Evolutionary conservation across 2,113 vertebrate species (phyloP).

Genomic region (Raja brachyura): DNA sequence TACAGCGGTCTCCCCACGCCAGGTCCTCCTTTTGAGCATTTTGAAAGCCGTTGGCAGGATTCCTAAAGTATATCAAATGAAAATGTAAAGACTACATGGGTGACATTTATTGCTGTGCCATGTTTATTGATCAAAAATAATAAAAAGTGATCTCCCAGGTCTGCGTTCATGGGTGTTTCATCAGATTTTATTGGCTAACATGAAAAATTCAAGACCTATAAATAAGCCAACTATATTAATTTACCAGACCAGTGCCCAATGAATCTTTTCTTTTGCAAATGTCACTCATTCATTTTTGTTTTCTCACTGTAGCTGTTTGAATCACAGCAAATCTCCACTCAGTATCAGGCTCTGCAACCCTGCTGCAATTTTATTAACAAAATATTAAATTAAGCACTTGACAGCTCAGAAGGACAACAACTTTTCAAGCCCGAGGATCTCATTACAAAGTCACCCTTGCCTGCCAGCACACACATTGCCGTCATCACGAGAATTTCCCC

Average conservation of each 20-base stretch:
- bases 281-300: not conserved
- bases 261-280: not conserved
- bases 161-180: too few relatives aligned
- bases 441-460: too few relatives aligned
- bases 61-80: too few relatives aligned
- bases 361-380: not conserved
- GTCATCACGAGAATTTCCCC: not conserved
- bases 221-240: not conserved
- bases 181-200: too few relatives aligned
- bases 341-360: not conserved
- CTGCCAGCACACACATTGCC: not conserved
- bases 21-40: too few relatives aligned
- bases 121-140: too few relatives aligned
- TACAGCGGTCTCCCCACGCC: too few relatives aligned
- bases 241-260: not conserved
- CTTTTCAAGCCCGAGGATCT: not conserved
- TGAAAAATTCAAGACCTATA: not conserved
- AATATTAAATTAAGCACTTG: constrained; percentile 12
- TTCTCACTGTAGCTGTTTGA: not conserved
- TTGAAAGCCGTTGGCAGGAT: too few relatives aligned
- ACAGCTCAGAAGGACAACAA: constrained; percentile 4
- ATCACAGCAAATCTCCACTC: not conserved
- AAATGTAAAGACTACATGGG: too few relatives aligned
- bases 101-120: too few relatives aligned
- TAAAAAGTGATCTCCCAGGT: too few relatives aligned